A percentile compares a stretch with the other conserved stretches of the same genome.
phyloP scores from a whole-genome alignment of 2,113 vertebrate genomes.

The Aspidoscelis tigris region DNA sequence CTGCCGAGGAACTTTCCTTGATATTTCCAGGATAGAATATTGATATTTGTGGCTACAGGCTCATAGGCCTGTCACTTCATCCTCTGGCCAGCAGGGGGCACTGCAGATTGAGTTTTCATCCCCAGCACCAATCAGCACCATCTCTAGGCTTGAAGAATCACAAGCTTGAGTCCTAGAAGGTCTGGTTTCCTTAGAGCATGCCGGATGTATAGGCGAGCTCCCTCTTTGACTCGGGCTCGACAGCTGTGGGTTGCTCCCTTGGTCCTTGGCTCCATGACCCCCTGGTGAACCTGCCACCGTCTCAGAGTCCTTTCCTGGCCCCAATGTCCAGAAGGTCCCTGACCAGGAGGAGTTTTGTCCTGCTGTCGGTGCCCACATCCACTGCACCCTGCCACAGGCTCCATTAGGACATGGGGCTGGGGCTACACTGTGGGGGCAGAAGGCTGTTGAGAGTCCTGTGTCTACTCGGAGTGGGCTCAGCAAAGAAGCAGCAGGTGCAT shows the following conservation, averaged over 20 bases:
- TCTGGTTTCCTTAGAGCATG: slow-evolving; percentile 21
- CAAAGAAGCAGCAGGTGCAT: slow-evolving; percentile 41
- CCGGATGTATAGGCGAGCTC: slow-evolving; percentile 40
- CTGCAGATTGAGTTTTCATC: slow-evolving; percentile 63
- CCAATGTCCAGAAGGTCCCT: slow-evolving; percentile 60
- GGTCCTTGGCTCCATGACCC: neutral
- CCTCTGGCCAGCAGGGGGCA: slow-evolving; percentile 56
- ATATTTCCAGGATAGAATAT: neutral
- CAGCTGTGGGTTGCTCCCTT: neutral
- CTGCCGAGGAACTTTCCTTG: neutral
- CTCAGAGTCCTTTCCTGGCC: slow-evolving; percentile 59
- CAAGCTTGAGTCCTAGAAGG: slow-evolving; percentile 56
- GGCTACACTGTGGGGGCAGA: slow-evolving; percentile 54
- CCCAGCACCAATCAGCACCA: slow-evolving; percentile 64
- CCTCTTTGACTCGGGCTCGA: slow-evolving; percentile 47
- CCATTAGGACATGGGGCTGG: slow-evolving; percentile 54
- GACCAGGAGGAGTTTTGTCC: slow-evolving; percentile 73
- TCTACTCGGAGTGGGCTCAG: slow-evolving; percentile 71
- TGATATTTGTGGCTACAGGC: neutral
- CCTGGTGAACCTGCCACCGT: neutral
- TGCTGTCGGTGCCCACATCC: slow-evolving; percentile 72
- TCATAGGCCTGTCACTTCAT: slow-evolving; percentile 72
- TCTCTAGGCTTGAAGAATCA: slow-evolving; percentile 68
- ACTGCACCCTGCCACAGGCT: slow-evolving; percentile 63
- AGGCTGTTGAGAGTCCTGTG: slow-evolving; percentile 58